phyloP scores from a whole-genome alignment of 2,797 vertebrate species.

The Coilia nasus region DNA sequence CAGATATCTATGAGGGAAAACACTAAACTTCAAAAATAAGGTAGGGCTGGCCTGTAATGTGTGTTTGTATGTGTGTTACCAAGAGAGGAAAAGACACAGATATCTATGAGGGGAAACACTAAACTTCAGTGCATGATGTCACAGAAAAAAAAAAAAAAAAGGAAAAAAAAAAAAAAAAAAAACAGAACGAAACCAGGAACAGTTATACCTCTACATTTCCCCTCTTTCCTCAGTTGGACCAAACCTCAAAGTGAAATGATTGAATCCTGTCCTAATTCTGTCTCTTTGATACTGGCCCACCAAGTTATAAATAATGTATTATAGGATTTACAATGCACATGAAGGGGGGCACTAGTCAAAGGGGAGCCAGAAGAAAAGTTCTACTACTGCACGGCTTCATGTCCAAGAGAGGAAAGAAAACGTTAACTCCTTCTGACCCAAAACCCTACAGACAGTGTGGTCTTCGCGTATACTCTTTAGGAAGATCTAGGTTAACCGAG shows the following conservation, averaged over 20 bases:
- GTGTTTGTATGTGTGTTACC: no score
- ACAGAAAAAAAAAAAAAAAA: not conserved
- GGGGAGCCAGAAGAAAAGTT: slow-evolving; percentile 55
- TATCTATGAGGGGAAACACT: no score
- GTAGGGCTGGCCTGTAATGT: no score
- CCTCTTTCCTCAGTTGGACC: slow-evolving; percentile 24
- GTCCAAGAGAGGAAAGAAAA: slow-evolving; percentile 42
- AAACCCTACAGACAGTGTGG: slow-evolving; percentile 63
- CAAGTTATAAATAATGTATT: slow-evolving; percentile 79
- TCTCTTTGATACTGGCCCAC: slow-evolving; percentile 76
- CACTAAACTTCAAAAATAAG: no score
- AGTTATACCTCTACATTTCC: slow-evolving; percentile 19
- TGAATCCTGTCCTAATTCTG: slow-evolving; percentile 70
- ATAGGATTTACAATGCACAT: slow-evolving; percentile 75
- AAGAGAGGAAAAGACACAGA: no score
- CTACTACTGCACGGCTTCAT: slow-evolving; percentile 56
- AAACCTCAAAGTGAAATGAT: slow-evolving; percentile 69
- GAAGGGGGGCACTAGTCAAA: slow-evolving; percentile 69
- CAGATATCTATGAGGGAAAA: no score
- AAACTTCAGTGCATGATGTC: no score
- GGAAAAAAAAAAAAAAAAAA: not conserved
- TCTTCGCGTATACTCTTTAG: slow-evolving; percentile 74
- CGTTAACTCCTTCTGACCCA: slow-evolving; percentile 70
- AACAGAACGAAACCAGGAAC: slow-evolving; percentile 9
- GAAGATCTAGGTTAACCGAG: slow-evolving; percentile 77